Conservation (phyloP, 2,888 invertebrate species). For the Lasioglossum figueresi region DNA sequence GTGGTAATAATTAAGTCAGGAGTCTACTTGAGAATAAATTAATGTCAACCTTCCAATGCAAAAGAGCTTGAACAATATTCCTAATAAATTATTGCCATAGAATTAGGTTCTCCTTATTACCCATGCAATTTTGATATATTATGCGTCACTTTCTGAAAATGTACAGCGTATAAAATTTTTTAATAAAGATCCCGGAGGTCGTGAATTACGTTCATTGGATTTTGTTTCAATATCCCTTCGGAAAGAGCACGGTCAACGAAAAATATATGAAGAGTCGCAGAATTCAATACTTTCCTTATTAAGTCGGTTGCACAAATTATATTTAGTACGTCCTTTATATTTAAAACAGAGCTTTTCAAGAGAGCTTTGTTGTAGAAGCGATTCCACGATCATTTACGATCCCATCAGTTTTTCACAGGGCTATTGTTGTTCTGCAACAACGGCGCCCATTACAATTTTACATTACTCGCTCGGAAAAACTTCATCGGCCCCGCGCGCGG, state of each 20-base stretch:
- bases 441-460: constrained; percentile 36
- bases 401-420: constrained; percentile 30
- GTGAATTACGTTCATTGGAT: neutral
- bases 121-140: neutral
- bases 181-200: neutral
- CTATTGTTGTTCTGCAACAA: constrained; percentile 24
- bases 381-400: constrained; percentile 23
- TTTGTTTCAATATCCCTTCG: neutral
- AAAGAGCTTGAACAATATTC: neutral
- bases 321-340: neutral
- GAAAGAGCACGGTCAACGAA: neutral
- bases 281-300: neutral
- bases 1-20: neutral
- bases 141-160: neutral
- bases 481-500: constrained; percentile 22
- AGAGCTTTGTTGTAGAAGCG: neutral
- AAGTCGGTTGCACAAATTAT: neutral
- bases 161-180: neutral
- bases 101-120: neutral
- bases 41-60: too few relatives aligned
- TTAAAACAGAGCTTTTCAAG: constrained; percentile 11
- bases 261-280: neutral
- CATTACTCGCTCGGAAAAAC: constrained; percentile 41
- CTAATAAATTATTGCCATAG: neutral
- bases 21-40: too few relatives aligned